These are phyloP conservation scores for Alaudala cheleensis DNA, from an alignment of 2,113 vertebrate species.

Conservation along the genomic window DNA sequence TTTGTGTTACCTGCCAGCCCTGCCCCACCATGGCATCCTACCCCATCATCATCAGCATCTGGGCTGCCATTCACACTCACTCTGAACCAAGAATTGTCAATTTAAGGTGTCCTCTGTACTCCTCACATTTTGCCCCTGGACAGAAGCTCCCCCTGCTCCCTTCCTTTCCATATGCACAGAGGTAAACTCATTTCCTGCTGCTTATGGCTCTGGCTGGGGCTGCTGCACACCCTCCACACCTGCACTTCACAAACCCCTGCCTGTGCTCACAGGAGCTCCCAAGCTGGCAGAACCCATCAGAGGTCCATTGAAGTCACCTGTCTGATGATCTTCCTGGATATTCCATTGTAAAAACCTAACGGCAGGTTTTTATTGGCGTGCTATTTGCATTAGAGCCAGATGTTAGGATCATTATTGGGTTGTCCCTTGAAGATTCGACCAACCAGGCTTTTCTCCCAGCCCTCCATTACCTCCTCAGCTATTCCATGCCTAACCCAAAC, in stretches of 20 bases:
- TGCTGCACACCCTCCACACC: not conserved
- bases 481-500: not conserved
- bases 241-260: not conserved
- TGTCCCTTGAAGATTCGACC: not conserved
- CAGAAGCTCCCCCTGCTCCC: not conserved
- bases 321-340: not conserved
- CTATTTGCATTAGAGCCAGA: not conserved
- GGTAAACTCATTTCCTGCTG: not conserved
- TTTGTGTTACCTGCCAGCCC: accelerated
- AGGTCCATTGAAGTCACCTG: not conserved
- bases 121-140: not conserved
- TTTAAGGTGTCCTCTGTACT: not conserved
- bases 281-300: not conserved
- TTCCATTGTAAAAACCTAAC: not conserved
- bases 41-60: not conserved
- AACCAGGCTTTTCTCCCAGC: not conserved
- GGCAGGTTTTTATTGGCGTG: not conserved
- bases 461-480: not conserved
- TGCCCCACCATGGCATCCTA: not conserved
- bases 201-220: not conserved
- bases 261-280: not conserved
- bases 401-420: slow-evolving; percentile 2
- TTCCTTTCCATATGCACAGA: accelerated
- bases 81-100: not conserved
- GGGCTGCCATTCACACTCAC: not conserved